Evolutionary conservation across 2,888 invertebrate genomes (phyloP), one percentile per base, ranked within the genome.

Genomic region (Dascillus cervinus): DNA sequence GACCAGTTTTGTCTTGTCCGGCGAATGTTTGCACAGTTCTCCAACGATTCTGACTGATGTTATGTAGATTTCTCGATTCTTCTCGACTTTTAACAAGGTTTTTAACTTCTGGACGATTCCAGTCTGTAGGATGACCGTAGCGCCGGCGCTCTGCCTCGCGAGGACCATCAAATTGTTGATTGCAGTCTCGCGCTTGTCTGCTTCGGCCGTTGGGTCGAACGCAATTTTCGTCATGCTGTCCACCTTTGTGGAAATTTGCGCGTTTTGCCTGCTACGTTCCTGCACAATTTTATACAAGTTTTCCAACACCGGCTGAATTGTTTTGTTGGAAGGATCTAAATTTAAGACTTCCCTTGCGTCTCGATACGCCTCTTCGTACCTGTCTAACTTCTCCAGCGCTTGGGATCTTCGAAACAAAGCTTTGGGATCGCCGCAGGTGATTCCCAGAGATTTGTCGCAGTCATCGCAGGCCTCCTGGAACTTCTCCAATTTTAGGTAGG

Each of bases 121-220:
- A 6, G 54, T 75, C 46, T 79, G 76, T 29, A 79, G 66, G 66
- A 91, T 78, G 2, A 83, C 55, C 34, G 86, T 82, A 4, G 82
- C 79, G 31, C 85, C 92, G n/a, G 82, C 75, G 38, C 76, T 75
- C 58, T 97, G 96, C 47, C 88, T 77, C 1, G 91, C 79, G 34
- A 98, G 66, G 1, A 96, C 96, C 11, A 97, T 66, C 20, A 98
- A 66, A 63, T 98, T 98, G 47, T 87, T 87, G 62, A 90, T 80
- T 0, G 92, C 95, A 41, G 80, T 81, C 53, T 82, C 82, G 3
- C 89, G 73, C 62, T 87, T 87, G 11, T 77, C 89, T 28, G 64
- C 70, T 15, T 80, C 77, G 35, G 68, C 71, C 8, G 62, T 59
- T 3, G 81, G 46, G 34, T 83, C 81, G 62, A 94, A 92, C 0